These are phyloP conservation scores for Xenopus borealis DNA, from an alignment of 2,113 vertebrate genomes.

Conservation along the genomic window DNA sequence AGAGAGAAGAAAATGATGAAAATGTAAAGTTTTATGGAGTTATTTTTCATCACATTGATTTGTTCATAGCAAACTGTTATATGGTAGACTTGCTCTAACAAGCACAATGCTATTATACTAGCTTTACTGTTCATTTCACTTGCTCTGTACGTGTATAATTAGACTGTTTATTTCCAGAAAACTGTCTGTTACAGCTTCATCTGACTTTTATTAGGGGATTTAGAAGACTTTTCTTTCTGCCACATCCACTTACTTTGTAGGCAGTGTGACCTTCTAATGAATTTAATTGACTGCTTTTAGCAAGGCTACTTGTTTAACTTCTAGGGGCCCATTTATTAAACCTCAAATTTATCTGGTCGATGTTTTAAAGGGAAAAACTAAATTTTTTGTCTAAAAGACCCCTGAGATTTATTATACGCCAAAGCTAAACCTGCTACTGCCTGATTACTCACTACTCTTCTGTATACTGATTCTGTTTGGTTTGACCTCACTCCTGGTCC, in stretches of 20 bases:
- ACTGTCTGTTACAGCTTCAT: slow-evolving; percentile 6
- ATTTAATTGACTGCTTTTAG: slow-evolving; percentile 41
- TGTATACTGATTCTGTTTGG: no score
- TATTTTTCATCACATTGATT: neutral
- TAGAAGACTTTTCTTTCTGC: slow-evolving; percentile 17
- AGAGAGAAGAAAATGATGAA: neutral
- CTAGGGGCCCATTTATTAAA: neutral
- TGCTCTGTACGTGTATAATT: slow-evolving; percentile 7
- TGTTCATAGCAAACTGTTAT: neutral
- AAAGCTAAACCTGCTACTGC: no score
- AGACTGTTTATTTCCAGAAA: slow-evolving; percentile 16
- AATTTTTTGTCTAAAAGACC: no score
- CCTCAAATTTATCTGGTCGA: no score
- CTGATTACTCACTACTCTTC: no score
- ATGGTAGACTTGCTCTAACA: neutral
- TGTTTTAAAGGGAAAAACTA: no score
- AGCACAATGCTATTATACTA: neutral
- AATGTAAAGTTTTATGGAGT: neutral
- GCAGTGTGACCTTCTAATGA: slow-evolving; percentile 32
- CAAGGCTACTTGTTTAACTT: slow-evolving; percentile 37
- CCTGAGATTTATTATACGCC: no score
- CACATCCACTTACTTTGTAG: slow-evolving; percentile 22
- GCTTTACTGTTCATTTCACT: neutral
- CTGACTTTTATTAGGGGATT: slow-evolving; percentile 19
- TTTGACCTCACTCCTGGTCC: no score